phyloP scores from a whole-genome alignment of 2,797 vertebrate species.

The Enteromius viviparus region DNA sequence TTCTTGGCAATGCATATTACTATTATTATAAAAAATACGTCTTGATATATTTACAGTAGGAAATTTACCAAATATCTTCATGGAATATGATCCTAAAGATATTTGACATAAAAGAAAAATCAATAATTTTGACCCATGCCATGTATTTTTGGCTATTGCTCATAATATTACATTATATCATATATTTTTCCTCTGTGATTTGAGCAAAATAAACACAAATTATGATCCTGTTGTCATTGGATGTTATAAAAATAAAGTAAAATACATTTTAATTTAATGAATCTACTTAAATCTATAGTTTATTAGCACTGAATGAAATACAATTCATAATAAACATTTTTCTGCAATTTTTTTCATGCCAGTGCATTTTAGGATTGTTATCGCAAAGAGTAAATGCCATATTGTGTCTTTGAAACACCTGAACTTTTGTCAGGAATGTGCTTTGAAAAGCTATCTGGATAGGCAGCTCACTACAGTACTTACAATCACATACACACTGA shows the following conservation, averaged over 20 bases:
- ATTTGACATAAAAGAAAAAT: too few species aligned
- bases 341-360: not conserved
- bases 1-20: too few species aligned
- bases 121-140: too few species aligned
- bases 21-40: too few species aligned
- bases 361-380: not conserved
- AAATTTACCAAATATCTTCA: too few species aligned
- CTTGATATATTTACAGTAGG: too few species aligned
- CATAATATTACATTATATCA: too few species aligned
- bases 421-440: not conserved
- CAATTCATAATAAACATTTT: not conserved
- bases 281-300: not conserved
- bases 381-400: not conserved
- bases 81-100: too few species aligned
- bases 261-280: not conserved
- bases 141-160: too few species aligned
- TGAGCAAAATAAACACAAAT: too few species aligned
- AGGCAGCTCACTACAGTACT: not conserved
- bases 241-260: not conserved
- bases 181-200: too few species aligned
- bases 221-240: not conserved
- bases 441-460: not conserved
- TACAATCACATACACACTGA: conserved; percentile 6
- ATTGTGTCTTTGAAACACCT: not conserved
- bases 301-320: not conserved